Percentiles rank a stretch among this genome's conserved stretches.
Conservation (phyloP, 2,888 invertebrate genomes). For the Mythimna vitellina region DNA sequence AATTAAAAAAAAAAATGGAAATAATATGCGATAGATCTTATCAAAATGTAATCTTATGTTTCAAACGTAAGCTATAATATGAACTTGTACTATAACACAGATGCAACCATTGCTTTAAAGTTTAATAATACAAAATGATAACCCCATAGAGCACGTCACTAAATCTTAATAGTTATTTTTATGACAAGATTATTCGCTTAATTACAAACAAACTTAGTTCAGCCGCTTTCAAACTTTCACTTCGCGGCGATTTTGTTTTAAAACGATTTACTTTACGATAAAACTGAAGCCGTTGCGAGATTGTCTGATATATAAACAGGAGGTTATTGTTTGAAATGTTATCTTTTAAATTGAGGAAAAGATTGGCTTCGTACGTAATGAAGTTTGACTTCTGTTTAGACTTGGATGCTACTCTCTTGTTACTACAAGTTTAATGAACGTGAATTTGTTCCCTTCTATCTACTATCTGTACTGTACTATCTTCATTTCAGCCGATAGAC, state of each 20-base stretch:
- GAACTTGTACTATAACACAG: not conserved
- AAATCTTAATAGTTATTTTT: constrained; percentile 60
- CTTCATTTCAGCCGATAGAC: too few relatives aligned
- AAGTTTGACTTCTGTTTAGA: constrained; percentile 2
- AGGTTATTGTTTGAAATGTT: constrained; percentile 9
- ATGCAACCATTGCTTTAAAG: not conserved
- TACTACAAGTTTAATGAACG: not conserved
- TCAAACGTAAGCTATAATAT: not conserved
- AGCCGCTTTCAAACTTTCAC: constrained; percentile 66
- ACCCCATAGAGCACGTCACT: constrained; percentile 57
- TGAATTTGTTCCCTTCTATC: not conserved
- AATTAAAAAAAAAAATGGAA: too few relatives aligned
- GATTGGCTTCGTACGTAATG: constrained; percentile 17
- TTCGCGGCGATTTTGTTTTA: constrained; percentile 53
- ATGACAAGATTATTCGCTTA: constrained; percentile 67
- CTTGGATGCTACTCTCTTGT: not conserved
- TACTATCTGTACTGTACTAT: too few relatives aligned
- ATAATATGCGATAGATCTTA: too few relatives aligned
- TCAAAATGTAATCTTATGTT: not conserved
- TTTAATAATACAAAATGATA: constrained; percentile 23
- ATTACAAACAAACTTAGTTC: constrained; percentile 66
- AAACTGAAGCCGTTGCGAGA: constrained; percentile 41
- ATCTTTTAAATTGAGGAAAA: constrained; percentile 20
- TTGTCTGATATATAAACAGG: constrained; percentile 27
- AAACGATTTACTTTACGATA: constrained; percentile 63